Conservation (phyloP, 2,113 vertebrate genomes). For the Thunnus thynnus region DNA sequence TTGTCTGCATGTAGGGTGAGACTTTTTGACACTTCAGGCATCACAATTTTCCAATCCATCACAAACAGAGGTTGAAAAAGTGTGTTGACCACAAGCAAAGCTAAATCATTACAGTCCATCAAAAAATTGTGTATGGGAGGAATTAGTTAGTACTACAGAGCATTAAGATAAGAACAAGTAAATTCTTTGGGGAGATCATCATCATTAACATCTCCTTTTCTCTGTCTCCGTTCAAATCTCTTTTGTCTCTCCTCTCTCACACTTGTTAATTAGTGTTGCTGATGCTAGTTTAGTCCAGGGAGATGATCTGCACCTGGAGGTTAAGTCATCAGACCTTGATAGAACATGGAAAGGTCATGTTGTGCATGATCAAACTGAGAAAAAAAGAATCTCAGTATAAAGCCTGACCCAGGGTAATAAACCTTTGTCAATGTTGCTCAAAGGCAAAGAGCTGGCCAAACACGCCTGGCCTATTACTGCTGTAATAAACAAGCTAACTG, state of each 20-base stretch:
- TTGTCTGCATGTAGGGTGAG: no score
- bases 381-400: neutral
- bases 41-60: no score
- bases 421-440: constrained; percentile 26
- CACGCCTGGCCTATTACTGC: constrained; percentile 29
- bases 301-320: constrained; percentile 37
- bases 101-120: neutral
- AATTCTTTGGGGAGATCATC: neutral
- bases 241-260: neutral
- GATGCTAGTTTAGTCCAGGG: constrained; percentile 1
- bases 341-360: constrained; percentile 42
- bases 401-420: constrained; percentile 33
- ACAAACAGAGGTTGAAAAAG: no score
- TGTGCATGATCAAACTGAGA: constrained; percentile 35
- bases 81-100: neutral
- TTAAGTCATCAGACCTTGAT: constrained; percentile 18
- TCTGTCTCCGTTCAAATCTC: neutral
- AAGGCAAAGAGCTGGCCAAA: constrained; percentile 37
- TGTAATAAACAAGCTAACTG: constrained; percentile 41
- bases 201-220: neutral
- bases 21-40: no score
- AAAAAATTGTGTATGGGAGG: neutral
- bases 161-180: neutral
- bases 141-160: neutral
- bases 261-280: constrained; percentile 29